Percentiles rank a stretch among this genome's conserved stretches.
Evolutionary conservation across 1,140 invertebrate species (phyloP).

Genomic region (Brachionus calyciflorus): DNA sequence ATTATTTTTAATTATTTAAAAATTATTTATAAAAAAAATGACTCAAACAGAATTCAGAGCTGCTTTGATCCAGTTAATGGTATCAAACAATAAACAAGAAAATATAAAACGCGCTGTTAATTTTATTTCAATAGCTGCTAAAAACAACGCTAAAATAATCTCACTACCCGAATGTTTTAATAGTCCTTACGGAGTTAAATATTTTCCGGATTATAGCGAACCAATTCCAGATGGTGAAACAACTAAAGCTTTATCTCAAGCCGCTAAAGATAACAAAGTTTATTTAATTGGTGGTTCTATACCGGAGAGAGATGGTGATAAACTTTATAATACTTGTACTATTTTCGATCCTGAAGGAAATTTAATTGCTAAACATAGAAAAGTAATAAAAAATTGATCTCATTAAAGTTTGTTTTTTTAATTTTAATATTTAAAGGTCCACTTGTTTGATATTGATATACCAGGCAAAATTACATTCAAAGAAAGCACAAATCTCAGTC

Average conservation of each 20-base stretch:
- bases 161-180: constrained; percentile 86
- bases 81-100: constrained; percentile 70
- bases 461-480: constrained; percentile 86
- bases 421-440: constrained; percentile 66
- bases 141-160: constrained; percentile 73
- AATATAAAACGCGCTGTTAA: constrained; percentile 73
- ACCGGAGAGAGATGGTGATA: constrained; percentile 70
- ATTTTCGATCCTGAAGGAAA: constrained; percentile 78
- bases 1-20: too few relatives aligned
- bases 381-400: constrained; percentile 52
- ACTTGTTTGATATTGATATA: constrained; percentile 92
- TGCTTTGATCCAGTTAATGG: constrained; percentile 75
- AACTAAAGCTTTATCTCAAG: constrained; percentile 68
- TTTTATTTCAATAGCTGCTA: constrained; percentile 72
- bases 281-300: constrained; percentile 82
- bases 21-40: constrained; percentile 8
- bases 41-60: constrained; percentile 58
- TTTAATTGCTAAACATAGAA: constrained; percentile 65
- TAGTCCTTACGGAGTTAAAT: constrained; percentile 83
- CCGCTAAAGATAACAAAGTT: constrained; percentile 74
- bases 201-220: constrained; percentile 82
- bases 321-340: constrained; percentile 83
- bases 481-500: constrained; percentile 77
- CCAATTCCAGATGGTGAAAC: constrained; percentile 70
- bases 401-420: constrained; percentile 49